Percentiles rank a stretch among this genome's conserved stretches.
phyloP scores from a whole-genome alignment of 2,113 vertebrate species.

The Sitta europaea region DNA sequence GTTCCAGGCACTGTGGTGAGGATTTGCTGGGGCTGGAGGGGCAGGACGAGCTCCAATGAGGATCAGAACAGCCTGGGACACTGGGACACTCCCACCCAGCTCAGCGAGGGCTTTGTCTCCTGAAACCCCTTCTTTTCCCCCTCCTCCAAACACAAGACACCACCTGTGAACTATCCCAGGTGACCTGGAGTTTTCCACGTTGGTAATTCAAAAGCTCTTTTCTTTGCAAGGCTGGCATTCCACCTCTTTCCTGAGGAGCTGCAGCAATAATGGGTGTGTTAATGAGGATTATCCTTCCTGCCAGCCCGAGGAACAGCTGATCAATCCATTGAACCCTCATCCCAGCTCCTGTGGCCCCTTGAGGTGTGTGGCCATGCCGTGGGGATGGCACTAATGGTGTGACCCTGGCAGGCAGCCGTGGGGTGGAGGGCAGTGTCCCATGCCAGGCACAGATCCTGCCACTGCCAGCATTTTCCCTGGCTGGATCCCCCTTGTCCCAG shows the following conservation, averaged over 20 bases:
- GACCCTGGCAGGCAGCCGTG: neutral
- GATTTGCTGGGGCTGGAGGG: neutral
- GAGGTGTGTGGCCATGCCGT: fast-evolving
- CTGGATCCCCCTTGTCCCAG: neutral
- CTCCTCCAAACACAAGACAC: neutral
- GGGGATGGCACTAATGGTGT: neutral
- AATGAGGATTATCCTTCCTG: slow-evolving; percentile 43
- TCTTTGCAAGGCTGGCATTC: neutral
- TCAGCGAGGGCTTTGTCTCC: neutral
- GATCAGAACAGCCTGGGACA: neutral
- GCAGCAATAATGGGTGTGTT: neutral
- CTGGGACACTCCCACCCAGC: neutral
- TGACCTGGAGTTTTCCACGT: neutral
- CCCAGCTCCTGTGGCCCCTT: neutral
- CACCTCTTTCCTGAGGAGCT: neutral
- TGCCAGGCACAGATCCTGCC: neutral
- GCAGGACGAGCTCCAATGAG: neutral
- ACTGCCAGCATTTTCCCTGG: neutral
- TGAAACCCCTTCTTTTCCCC: neutral
- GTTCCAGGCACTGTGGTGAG: fast-evolving
- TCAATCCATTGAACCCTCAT: neutral
- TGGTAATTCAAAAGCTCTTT: slow-evolving; percentile 24
- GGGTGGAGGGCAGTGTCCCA: neutral
- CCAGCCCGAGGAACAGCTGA: slow-evolving; percentile 12
- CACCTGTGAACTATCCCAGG: neutral